Evolutionary conservation across 2,797 vertebrate genomes (phyloP), one percentile per base, ranked within the genome.

Genomic region (Adrianichthys oophorus): DNA sequence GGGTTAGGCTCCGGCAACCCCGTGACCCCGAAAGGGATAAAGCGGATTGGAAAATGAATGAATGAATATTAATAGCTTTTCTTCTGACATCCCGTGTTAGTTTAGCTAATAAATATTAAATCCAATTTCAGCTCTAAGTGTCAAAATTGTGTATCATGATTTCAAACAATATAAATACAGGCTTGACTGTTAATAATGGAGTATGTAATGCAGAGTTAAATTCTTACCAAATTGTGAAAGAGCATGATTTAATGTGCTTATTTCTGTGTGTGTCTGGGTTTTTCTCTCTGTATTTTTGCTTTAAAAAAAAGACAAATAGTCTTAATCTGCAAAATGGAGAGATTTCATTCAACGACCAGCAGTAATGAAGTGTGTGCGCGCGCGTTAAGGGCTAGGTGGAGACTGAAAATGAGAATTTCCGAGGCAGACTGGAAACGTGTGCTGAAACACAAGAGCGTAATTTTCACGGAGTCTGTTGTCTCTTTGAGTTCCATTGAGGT

Each of bases 261-360:
- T n/a, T 41, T 40, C 53, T 13, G 48, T 32, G 23, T 37, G 26
- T 18, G 17, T 41, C 13, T 37, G 43, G 48, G 26, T 59, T 64
- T 72, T 44, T 42, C 13, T 48, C 53, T 32, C 57, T 32, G 24
- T 57, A 68, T 82, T 43, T 40, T 66, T 19, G 52, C 59, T 60
- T 26, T 69, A 67, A 81, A 80, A 66, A 73, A 58, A 78, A 80
- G 68, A 82, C 62, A 84, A 83, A 84, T 84, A 62, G 56, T 70
- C 57, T 52, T 53, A 41, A 63, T 42, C 60, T 56, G 64, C 59
- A 61, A 74, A 65, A 52, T 52, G 59, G 68, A 73, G 52, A 68
- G 63, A 68, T 82, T 83, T 76, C 15, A 63, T 80, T 74, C 70
- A 70, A 62, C 47, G 72, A 78, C 78, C 59, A 53, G 48, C 72